These are phyloP conservation scores for Danio tinwini DNA, from an alignment of 2,797 vertebrate species.

Conservation along the genomic window DNA sequence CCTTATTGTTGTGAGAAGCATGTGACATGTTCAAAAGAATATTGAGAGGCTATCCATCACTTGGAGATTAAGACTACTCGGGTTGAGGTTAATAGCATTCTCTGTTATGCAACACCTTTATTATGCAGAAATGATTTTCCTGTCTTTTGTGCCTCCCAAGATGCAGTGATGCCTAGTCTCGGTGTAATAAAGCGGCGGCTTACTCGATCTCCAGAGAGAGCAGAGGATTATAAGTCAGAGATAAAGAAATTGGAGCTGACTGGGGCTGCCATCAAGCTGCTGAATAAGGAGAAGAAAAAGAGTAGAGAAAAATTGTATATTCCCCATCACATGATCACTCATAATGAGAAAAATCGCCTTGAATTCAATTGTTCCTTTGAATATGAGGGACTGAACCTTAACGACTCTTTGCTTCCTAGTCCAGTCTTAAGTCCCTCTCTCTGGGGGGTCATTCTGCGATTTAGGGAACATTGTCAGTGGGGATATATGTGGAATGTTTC, in stretches of 20 bases:
- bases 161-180: neutral
- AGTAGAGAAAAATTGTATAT: too few relatives aligned
- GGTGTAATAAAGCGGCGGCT: neutral
- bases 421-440: neutral
- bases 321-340: too few relatives aligned
- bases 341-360: too few relatives aligned
- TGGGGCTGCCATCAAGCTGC: neutral
- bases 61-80: neutral
- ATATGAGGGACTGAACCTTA: too few relatives aligned
- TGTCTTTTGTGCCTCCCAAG: neutral
- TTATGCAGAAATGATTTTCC: neutral
- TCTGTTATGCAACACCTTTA: neutral
- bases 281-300: too few relatives aligned
- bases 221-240: neutral
- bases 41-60: neutral
- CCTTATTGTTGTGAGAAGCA: neutral
- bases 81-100: neutral
- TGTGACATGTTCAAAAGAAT: neutral
- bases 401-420: neutral
- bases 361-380: too few relatives aligned
- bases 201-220: neutral
- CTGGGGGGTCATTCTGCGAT: conserved; percentile 21
- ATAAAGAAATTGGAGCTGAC: neutral
- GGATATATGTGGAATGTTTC: conserved; percentile 46
- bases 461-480: conserved; percentile 23